Conservation (phyloP, 2,888 invertebrate species). For the Eumacrocentrus americanus region DNA sequence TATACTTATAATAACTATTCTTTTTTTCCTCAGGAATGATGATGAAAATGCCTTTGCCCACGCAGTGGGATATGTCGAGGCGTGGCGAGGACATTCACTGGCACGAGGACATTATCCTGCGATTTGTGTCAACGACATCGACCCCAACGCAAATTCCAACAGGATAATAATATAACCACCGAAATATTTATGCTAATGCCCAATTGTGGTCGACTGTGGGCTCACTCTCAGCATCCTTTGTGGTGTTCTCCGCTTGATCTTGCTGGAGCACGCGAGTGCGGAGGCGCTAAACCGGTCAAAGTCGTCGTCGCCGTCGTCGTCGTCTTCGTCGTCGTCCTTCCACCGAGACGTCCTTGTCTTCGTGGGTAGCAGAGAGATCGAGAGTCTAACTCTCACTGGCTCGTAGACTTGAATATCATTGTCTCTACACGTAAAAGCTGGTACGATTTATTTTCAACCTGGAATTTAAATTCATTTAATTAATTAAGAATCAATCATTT, state of each 20-base stretch:
- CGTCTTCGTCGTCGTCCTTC: conserved; percentile 28
- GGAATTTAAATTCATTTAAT: too few relatives aligned
- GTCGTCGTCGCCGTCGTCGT: conserved; percentile 18
- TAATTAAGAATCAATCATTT: too few relatives aligned
- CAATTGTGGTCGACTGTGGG: conserved; percentile 15
- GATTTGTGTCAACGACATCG: conserved; percentile 17
- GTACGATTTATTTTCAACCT: too few relatives aligned
- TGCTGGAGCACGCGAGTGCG: conserved; percentile 9
- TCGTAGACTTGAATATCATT: too few relatives aligned
- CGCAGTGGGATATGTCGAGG: conserved; percentile 1
- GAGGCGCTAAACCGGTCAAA: conserved; percentile 38
- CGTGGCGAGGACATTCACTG: conserved; percentile 3
- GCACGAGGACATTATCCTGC: conserved; percentile 1
- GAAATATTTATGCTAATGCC: conserved; percentile 19
- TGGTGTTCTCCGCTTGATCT: neutral
- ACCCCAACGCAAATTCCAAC: neutral
- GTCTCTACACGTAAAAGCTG: too few relatives aligned
- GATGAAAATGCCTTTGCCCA: neutral
- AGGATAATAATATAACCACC: conserved; percentile 2
- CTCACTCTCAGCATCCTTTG: neutral
- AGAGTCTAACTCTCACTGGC: conserved; percentile 29
- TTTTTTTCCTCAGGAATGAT: neutral
- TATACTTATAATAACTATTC: too few relatives aligned
- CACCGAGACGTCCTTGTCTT: conserved; percentile 26
- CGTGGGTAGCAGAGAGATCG: conserved; percentile 26